Evolutionary conservation across 2,113 vertebrate genomes (phyloP).

Genomic region (Hyla sarda): DNA sequence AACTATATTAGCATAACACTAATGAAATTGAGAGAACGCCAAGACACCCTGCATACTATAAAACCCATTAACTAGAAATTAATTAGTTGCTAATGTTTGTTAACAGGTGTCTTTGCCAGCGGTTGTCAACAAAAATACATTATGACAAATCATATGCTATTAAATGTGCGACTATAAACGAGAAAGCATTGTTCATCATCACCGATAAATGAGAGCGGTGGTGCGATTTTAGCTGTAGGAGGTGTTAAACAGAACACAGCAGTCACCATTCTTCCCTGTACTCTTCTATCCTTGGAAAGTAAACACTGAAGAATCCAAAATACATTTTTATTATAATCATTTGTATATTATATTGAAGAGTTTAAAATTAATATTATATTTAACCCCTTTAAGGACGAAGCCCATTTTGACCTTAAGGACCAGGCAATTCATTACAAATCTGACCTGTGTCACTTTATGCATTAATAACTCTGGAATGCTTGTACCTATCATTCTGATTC

Average conservation of each 20-base stretch:
- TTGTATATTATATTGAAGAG: not conserved
- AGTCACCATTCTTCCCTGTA: not conserved
- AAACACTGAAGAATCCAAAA: not conserved
- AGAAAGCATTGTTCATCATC: slow-evolving; percentile 25
- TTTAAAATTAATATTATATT: not conserved
- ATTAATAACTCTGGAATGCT: too few relatives aligned
- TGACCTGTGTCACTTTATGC: too few relatives aligned
- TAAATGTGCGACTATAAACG: slow-evolving; percentile 11
- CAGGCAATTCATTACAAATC: too few relatives aligned
- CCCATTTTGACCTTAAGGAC: too few relatives aligned
- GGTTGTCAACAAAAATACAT: slow-evolving; percentile 41
- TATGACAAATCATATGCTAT: slow-evolving; percentile 31
- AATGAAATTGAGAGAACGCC: slow-evolving; percentile 20
- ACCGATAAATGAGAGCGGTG: not conserved
- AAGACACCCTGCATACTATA: slow-evolving; percentile 25
- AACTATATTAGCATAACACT: slow-evolving; percentile 27
- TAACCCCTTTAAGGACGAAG: too few relatives aligned
- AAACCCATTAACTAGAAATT: slow-evolving; percentile 51
- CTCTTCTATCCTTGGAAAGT: not conserved
- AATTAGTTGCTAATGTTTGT: slow-evolving; percentile 53
- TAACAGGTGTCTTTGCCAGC: slow-evolving; percentile 42
- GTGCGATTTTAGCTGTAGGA: not conserved
- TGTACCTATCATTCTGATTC: too few relatives aligned
- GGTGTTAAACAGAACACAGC: not conserved
- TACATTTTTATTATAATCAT: not conserved